Evolutionary conservation across 2,113 vertebrate genomes (phyloP), one percentile per base, ranked within the genome.

Genomic region (Semnopithecus entellus): DNA sequence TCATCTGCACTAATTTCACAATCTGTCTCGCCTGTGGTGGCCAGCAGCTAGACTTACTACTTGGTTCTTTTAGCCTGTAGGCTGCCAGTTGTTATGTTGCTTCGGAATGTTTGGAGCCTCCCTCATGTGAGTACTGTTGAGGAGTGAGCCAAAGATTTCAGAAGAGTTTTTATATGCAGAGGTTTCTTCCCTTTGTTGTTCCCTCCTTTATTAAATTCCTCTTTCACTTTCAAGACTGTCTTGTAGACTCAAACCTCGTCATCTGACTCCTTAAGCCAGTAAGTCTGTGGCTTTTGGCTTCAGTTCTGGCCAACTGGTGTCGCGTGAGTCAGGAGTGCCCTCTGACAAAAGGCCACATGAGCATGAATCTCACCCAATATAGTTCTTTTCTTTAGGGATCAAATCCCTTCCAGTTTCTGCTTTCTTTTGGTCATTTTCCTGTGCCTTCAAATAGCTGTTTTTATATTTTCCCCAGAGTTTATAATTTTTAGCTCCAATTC

Each of bases 401-500:
- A 86, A 68, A 55, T 85, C 25, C 48, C 12, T 95, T 48, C 14
- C 12, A 45, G 12, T 43, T 8, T 83, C 30, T 75, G 13, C 64
- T 94, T 85, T 76, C 59, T 32, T 95, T 48, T 73, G 22, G 78
- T 91, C 27, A 57, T 72, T 61, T 72, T 27, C 30, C 50, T 78
- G 11, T 88, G 55, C 30, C 11, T 92, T 96, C 50, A 25, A 90
- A 80, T 48, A 90, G 23, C 12, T 83, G 35, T 25, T 89, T 92
- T 94, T 88, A 48, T 91, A 79, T 80, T 83, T 94, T 68, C 61
- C 32, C 12, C 32, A 50, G 52, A 73, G 73, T 83, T 95, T 81
- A 68, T 86, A 43, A 80, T 83, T 79, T 90, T 95, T 75, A 78
- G n/a, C 57, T 80, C 50, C 66, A 91, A 91, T 27, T 87, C 82